Base-by-base conservation (phyloP, 2,797 vertebrate genomes). In the Mormyrops boulengeri region DNA sequence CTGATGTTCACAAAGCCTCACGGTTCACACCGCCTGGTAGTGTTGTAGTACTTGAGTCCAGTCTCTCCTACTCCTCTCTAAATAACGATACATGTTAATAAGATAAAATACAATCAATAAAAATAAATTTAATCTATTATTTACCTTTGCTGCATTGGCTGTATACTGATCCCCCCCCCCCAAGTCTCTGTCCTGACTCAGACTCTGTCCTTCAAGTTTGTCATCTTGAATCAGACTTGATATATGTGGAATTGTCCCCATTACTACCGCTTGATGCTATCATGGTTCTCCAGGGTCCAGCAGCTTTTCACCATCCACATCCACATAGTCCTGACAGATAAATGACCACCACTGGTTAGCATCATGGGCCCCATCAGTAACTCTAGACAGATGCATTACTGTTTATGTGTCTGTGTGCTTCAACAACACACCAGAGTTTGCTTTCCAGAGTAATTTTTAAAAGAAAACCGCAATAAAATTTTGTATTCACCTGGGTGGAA, bases 241-340 rank as follows among this genome's bases (percentile, higher is more conserved):
- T 73, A 73, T 73, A 73, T 73, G 66, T 73, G 66, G 12, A 38
- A 34, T 38, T 60, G 44, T 19, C 19, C 19, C 50, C 12, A 5
- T 50, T 47, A 19, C 44, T n/a, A 34, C 89, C 2, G 6, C 17
- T 8, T 11, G 41, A 44, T 73, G n/a, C 89, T 41, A 62, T 22
- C 84, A 2, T 91, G 85, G 8, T 49, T 90, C 91, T 47, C 91
- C 91, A 85, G 90, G 60, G 11, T 87, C 90, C 88, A 92, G 22
- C 17, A 66, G 4, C 90, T 84, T 88, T 62, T 92, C 85, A 91
- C 90, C 90, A 66, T 91, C 92, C 85, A 96, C 94, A 41, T 96
- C 93, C 90, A 96, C 95, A 4, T 96, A 96, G 90, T 96, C 95
- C 95, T 96, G 93, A 14, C 90, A 91, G 0, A 73, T n/a, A 41